Percentiles rank a stretch among this genome's conserved stretches.
These are phyloP conservation scores for Bradypodion ventrale DNA, from an alignment of 2,797 vertebrate genomes.

Conservation along the genomic window DNA sequence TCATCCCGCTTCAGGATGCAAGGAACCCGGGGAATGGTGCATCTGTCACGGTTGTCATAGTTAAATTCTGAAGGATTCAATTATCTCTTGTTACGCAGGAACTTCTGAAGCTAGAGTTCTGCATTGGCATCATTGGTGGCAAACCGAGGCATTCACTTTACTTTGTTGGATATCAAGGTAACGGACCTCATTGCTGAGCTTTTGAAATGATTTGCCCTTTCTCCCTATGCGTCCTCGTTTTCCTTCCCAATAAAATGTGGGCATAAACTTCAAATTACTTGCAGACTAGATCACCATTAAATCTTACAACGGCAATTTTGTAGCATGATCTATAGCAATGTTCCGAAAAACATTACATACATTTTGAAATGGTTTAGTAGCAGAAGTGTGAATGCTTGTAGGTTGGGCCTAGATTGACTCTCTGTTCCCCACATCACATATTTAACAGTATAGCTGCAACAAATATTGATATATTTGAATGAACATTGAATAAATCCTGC, in stretches of 20 bases:
- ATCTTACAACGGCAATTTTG: neutral
- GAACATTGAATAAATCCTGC: neutral
- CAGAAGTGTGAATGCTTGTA: too few species aligned
- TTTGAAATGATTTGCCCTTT: neutral
- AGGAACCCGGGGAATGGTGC: too few species aligned
- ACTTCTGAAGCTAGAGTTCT: constrained; percentile 85
- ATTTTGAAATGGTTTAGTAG: neutral
- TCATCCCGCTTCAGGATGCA: neutral
- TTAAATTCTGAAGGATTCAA: neutral
- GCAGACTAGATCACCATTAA: neutral
- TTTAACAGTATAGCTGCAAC: neutral
- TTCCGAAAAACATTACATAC: neutral
- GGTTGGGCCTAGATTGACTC: too few species aligned
- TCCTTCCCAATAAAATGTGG: neutral
- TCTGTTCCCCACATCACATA: too few species aligned
- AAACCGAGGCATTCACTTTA: constrained; percentile 92
- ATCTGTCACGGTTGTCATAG: neutral
- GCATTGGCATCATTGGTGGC: constrained; percentile 92
- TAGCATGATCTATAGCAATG: neutral
- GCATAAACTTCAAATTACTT: neutral
- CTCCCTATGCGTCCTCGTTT: neutral
- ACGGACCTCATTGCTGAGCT: neutral
- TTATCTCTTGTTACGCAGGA: constrained; percentile 71
- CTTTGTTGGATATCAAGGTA: constrained; percentile 92
- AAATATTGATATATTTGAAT: neutral